Conservation (phyloP, 2,888 invertebrate species). For the Sminthurides aquaticus region DNA sequence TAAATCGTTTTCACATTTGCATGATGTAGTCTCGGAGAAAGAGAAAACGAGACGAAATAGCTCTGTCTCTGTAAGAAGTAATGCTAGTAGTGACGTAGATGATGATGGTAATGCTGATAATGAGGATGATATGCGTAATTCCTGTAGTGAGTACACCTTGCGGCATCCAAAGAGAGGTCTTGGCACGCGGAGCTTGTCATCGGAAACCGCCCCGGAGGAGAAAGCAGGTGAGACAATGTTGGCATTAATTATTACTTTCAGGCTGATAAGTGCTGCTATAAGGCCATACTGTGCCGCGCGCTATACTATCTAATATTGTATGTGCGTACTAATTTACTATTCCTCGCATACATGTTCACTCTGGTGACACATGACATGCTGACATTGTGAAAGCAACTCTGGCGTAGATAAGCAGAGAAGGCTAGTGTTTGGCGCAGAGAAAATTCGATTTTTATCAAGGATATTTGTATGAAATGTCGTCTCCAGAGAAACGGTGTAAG, state of each 20-base stretch:
- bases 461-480: no score
- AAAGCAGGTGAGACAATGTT: conserved; percentile 59
- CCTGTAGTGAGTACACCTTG: conserved; percentile 43
- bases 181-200: conserved; percentile 43
- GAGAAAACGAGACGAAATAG: conserved; percentile 4
- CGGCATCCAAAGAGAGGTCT: conserved; percentile 42
- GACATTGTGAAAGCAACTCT: no score
- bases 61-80: conserved; percentile 9
- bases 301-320: no score
- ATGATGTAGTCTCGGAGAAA: conserved; percentile 6
- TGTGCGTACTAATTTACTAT: no score
- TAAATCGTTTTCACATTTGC: conserved; percentile 6
- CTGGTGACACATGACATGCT: no score
- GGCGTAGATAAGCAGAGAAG: no score
- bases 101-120: conserved; percentile 27
- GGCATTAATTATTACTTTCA: background rate
- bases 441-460: no score
- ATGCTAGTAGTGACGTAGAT: conserved; percentile 28
- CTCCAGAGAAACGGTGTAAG: no score
- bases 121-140: conserved; percentile 10
- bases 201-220: conserved; percentile 73
- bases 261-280: no score
- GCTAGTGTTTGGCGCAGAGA: no score
- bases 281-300: no score
- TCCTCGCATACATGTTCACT: no score